Evolutionary conservation across 1,140 invertebrate genomes (phyloP), one percentile per base, ranked within the genome.

Genomic region (Grapholita molesta): DNA sequence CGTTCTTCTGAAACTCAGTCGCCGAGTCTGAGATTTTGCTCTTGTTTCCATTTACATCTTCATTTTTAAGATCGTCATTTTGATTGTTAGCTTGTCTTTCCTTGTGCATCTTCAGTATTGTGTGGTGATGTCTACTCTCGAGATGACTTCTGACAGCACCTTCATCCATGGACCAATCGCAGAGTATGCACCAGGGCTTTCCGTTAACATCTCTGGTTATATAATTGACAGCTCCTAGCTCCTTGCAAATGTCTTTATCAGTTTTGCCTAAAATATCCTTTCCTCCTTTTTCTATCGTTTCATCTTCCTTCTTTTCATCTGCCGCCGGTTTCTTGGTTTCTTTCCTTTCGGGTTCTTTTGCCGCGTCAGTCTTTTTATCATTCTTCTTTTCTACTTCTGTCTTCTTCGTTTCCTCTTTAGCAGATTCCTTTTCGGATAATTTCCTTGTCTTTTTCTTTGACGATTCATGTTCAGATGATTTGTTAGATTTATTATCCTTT

Each of bases 31-130:
- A 21, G 25, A 77, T 71, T 25, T 66, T 69, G 21, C 11, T 38
- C 65, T 23, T 68, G 64, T 68, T 57, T 25, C 24, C 64, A 65
- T 64, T 25, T 9, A 71, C 24, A 18, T 64, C 33, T 64, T 68
- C 53, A n/a, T 52, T 74, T 35, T 64, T 30, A 12, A 7, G 53
- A n/a, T n/a, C 42, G 6, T 18, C 42, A 6, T 48, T 48, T 48
- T 48, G 23, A 2, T 28, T 28, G 21, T 65, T 70, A 55, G n/a
- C 33, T n/a, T 70, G 11, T 18, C 74, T 69, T 32, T 67, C 66
- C 61, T 71, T 71, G 33, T 78, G 77, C 55, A 78, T 28, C 67
- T 66, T 72, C 3, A 76, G 68, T 1, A 78, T 42, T 5, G 61
- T 74, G 64, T 57, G 32, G 65, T 78, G 77, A 42, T 78, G 77